phyloP scores from a whole-genome alignment of 2,888 invertebrate genomes.

The Pseudococcus longispinus region DNA sequence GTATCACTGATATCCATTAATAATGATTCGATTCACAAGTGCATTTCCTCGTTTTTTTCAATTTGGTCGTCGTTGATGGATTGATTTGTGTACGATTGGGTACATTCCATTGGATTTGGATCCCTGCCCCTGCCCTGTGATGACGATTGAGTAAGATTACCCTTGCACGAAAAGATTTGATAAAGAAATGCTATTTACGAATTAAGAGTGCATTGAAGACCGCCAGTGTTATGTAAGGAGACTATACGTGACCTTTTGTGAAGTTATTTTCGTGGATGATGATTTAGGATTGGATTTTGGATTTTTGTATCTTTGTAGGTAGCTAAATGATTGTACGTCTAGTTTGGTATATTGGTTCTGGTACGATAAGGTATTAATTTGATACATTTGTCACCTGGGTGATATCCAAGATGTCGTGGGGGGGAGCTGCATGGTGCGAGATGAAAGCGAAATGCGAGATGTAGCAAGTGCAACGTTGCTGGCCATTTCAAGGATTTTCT shows the following conservation, averaged over 20 bases:
- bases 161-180: background rate
- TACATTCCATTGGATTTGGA: background rate
- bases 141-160: conserved; percentile 10
- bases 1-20: conserved; percentile 6
- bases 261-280: background rate
- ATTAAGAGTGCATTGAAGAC: background rate
- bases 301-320: no score
- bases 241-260: conserved; percentile 14
- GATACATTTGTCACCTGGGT: background rate
- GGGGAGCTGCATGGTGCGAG: background rate
- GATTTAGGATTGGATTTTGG: no score
- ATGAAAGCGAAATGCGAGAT: conserved; percentile 18
- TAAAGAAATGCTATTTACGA: background rate
- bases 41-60: conserved; percentile 4
- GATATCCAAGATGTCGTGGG: background rate
- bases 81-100: background rate
- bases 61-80: background rate
- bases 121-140: background rate
- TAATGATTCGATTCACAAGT: conserved; percentile 17
- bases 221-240: background rate
- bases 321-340: no score
- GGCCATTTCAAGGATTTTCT: background rate
- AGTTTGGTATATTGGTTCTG: no score
- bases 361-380: background rate
- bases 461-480: background rate